phyloP scores from a whole-genome alignment of 2,113 vertebrate genomes.

The Archilochus colubris region DNA sequence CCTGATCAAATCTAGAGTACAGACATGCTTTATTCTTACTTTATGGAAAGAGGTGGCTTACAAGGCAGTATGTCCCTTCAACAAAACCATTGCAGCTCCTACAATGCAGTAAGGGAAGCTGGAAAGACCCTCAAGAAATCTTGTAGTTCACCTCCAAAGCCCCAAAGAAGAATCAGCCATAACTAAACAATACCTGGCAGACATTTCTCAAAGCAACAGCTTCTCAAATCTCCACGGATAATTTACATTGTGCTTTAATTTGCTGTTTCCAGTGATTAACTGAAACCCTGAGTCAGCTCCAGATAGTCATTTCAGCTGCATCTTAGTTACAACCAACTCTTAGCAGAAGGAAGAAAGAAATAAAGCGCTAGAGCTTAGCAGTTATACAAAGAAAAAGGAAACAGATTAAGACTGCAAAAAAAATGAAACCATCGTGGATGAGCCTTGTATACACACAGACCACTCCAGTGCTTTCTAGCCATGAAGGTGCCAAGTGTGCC shows the following conservation, averaged over 20 bases:
- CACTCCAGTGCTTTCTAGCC: not conserved
- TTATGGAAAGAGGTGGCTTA: not conserved
- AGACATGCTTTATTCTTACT: not conserved
- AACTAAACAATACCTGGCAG: not conserved
- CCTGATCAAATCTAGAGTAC: not conserved
- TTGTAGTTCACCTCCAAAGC: not conserved
- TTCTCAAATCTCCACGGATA: not conserved
- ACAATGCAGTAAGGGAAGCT: not conserved
- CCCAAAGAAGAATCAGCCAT: not conserved
- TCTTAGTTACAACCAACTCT: not conserved
- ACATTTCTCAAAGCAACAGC: not conserved
- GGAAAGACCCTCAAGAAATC: not conserved
- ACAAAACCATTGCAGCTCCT: not conserved
- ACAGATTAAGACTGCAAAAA: not conserved
- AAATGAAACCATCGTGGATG: not conserved
- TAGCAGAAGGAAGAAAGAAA: not conserved
- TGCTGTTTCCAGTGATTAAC: not conserved
- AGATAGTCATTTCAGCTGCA: not conserved
- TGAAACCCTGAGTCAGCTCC: not conserved
- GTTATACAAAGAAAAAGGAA: not conserved
- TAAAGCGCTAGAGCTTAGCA: not conserved
- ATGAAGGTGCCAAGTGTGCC: rapidly evolving
- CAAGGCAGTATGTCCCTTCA: not conserved
- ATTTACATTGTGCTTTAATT: not conserved
- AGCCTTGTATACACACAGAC: not conserved